Base-by-base conservation (phyloP, 2,113 vertebrate species). In the Dendrocopos noguchii region DNA sequence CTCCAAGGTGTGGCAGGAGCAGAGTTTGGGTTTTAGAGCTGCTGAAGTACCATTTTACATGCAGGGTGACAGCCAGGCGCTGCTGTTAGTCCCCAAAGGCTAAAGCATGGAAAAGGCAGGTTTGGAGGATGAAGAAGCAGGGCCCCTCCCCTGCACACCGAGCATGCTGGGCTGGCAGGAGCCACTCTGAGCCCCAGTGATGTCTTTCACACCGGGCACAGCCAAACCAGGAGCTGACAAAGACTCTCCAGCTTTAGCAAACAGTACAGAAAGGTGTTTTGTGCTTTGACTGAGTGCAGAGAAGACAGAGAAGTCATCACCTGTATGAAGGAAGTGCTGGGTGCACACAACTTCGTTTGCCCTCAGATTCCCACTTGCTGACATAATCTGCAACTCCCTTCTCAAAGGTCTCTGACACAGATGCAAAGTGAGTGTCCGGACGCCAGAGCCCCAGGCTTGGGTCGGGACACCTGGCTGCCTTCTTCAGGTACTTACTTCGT, bases 351-450 rank as follows among this genome's bases (percentile, higher is more conserved):
- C 46, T 82, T 42, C 1, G 65, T 15, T 84, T 93, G 46, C 74
- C 91, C 68, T 93, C 94, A 77, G 94, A 70, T 20, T 96, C 87
- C 95, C 97, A 97, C 65, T 95, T 95, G 4, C 60, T 75, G 70
- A 98, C 92, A 74, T 98, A 99, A 53, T 97, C 96, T 59, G 98
- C 97, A 0, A 99, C 96, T 93, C 98, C 98, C 63, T 52, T 84
- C 53, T 99, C 97, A 93, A 99, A 99, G 3, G 96, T 98, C 96
- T 99, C 99, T 1, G 99, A 99, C 15, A 99, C 98, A 0, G 99
- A 99, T 2, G 98, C 98, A 46, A 99, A 99, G 44, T 98, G 97
- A 76, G 98, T 95, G 77, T 99, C 99, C 1, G 99, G 99, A 29
- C 98, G 98, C 53, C 98, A 97, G 57, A 98, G 3, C 12, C 98